Evolutionary conservation across 2,888 invertebrate species (phyloP).

Genomic region (Lochmaea capreae): DNA sequence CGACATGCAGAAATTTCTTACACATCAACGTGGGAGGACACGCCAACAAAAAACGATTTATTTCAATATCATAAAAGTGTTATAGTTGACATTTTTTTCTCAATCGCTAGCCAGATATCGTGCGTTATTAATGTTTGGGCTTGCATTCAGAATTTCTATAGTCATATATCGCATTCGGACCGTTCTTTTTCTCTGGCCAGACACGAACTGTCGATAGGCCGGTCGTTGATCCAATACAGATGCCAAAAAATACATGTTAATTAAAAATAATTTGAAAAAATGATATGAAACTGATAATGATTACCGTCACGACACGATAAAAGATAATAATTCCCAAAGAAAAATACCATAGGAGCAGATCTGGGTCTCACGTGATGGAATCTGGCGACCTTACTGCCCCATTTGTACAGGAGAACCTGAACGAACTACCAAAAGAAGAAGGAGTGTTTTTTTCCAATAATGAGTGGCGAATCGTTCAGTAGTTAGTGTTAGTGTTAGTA

Average conservation of each 20-base stretch:
- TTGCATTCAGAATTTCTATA: constrained; percentile 37
- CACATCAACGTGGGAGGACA: constrained; percentile 25
- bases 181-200: constrained; percentile 25
- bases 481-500: too few species aligned
- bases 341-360: too few species aligned
- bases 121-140: constrained; percentile 41
- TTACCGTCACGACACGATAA: too few species aligned
- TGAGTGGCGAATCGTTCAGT: too few species aligned
- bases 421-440: too few species aligned
- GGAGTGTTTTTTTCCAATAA: too few species aligned
- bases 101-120: constrained; percentile 35
- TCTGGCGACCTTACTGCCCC: too few species aligned
- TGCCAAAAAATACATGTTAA: not conserved
- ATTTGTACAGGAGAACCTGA: too few species aligned
- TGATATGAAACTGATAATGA: too few species aligned
- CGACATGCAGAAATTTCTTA: constrained; percentile 20
- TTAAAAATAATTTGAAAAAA: too few species aligned
- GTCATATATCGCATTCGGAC: constrained; percentile 37
- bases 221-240: not conserved
- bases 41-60: constrained; percentile 22
- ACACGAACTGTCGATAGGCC: constrained; percentile 27
- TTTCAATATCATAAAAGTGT: constrained; percentile 37
- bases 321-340: too few species aligned
- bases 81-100: constrained; percentile 38
- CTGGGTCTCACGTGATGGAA: too few species aligned